Evolutionary conservation across 2,888 invertebrate species (phyloP).

Genomic region (Heteropelma amictum): DNA sequence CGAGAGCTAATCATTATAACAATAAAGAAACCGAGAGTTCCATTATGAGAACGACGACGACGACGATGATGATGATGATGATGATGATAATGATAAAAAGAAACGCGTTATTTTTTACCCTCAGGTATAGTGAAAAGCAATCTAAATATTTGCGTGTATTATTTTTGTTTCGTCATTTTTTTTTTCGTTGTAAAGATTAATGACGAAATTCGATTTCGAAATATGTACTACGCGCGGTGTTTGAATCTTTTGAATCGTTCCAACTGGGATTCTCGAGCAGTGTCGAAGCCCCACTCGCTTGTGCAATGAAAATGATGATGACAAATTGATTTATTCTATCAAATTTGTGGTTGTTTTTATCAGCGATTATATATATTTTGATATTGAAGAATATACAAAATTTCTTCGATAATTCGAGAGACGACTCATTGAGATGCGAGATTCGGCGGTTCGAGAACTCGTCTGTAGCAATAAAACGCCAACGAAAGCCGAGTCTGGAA

Average conservation of each 20-base stretch:
- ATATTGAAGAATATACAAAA: no score
- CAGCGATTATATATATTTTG: no score
- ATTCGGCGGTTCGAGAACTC: no score
- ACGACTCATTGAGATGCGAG: no score
- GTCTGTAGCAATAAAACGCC: slow-evolving; percentile 37
- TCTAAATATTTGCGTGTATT: slow-evolving; percentile 39
- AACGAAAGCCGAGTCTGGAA: slow-evolving; percentile 33
- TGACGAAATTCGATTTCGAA: slow-evolving; percentile 34
- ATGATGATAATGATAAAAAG: slow-evolving; percentile 38
- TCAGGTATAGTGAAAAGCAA: not conserved
- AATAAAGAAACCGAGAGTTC: slow-evolving; percentile 17
- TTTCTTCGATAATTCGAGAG: no score
- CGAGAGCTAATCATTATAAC: slow-evolving; percentile 42
- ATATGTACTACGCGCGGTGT: no score
- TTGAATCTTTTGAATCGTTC: not conserved
- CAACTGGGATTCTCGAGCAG: not conserved
- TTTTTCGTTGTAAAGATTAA: slow-evolving; percentile 8
- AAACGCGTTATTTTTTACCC: not conserved
- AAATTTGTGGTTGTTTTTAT: no score
- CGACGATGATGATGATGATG: slow-evolving; percentile 28
- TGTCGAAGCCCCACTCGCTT: no score
- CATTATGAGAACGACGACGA: slow-evolving; percentile 30
- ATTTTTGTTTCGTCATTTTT: not conserved
- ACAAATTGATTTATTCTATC: no score
- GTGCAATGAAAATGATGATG: no score